These are phyloP conservation scores for Zaprionus ornatus DNA, from an alignment of 1,140 invertebrate genomes.

Conservation along the genomic window DNA sequence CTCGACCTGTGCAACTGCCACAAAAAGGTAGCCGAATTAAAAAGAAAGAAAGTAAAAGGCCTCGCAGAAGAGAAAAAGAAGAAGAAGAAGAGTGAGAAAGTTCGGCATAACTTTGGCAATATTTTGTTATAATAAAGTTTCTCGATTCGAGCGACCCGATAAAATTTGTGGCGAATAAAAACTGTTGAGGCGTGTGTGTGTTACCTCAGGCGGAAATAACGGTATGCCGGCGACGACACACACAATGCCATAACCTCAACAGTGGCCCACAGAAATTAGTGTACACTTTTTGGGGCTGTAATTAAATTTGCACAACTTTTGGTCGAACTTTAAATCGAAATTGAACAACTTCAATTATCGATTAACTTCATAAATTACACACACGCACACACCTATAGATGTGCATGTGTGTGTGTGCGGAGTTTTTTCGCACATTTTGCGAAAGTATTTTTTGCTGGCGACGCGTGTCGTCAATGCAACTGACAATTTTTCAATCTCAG, in stretches of 20 bases:
- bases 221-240: slow-evolving; percentile 34
- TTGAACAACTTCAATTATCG: slow-evolving; percentile 24
- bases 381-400: slow-evolving; percentile 5
- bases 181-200: slow-evolving; percentile 59
- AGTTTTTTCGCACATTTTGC: slow-evolving; percentile 45
- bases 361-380: slow-evolving; percentile 30
- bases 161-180: slow-evolving; percentile 77
- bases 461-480: slow-evolving; percentile 62
- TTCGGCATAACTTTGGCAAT: slow-evolving; percentile 77
- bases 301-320: slow-evolving; percentile 26
- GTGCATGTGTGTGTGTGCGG: background rate
- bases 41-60: background rate
- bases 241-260: slow-evolving; percentile 13
- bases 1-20: background rate
- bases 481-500: slow-evolving; percentile 79
- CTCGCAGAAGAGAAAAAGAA: background rate
- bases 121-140: slow-evolving; percentile 77
- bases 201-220: slow-evolving; percentile 33
- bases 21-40: slow-evolving; percentile 29
- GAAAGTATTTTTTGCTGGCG: slow-evolving; percentile 16
- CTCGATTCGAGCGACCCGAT: slow-evolving; percentile 51
- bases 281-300: slow-evolving; percentile 1
- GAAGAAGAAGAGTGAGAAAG: slow-evolving; percentile 22
- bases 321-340: slow-evolving; percentile 10
- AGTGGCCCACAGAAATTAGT: slow-evolving; percentile 3